Evolutionary conservation across 2,113 vertebrate genomes (phyloP), one percentile per base, ranked within the genome.

Genomic region (Tragulus kanchil): DNA sequence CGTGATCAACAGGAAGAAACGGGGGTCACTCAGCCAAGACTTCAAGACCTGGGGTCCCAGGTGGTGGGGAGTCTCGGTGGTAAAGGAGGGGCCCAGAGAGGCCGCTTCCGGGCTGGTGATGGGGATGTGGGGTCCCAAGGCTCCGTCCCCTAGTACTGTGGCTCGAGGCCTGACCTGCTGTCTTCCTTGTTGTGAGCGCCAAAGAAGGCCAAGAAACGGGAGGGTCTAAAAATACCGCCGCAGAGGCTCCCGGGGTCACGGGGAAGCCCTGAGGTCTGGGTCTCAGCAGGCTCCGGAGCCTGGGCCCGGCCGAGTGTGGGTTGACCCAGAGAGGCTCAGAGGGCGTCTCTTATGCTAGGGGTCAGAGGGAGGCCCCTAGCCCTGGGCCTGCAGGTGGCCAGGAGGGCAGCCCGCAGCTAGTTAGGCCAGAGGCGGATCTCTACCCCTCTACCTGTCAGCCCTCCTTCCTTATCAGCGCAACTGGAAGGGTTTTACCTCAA

Each of bases 181-280:
- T 67, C 69, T 21, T 23, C 19, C 4, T 42, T 15, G 56, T 9
- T 13, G 25, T 14, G 42, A 75, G 65, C 31, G 42, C 8, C 36
- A 23, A 8, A 61, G 90, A 50, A 0, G 3, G 61, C 56, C 1
- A 7, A 69, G 84, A 79, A 79, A 69, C 0, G 1, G 87, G 93
- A 81, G 73, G 84, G 61, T 21, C 84, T 86, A 28, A 67, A 92
- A 62, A 84, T 19, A 89, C 4, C 19, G 23, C 58, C 3, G 5
- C 0, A 0, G 8, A 0, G 8, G 16, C 61, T 31, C 3, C 0
- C 4, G 31, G 36, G 36, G 36, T 36, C 36, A 36, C 36, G 36
- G 36, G 36, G 36, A 36, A 36, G 36, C 36, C 36, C 36, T 36
- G 36, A 36, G 36, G 36, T 4, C 75, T 19, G 26, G 36, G 6